A percentile compares a stretch with the other conserved stretches of the same genome.
These are phyloP conservation scores for Aplocera efformata DNA, from an alignment of 2,888 invertebrate species.

Conservation along the genomic window DNA sequence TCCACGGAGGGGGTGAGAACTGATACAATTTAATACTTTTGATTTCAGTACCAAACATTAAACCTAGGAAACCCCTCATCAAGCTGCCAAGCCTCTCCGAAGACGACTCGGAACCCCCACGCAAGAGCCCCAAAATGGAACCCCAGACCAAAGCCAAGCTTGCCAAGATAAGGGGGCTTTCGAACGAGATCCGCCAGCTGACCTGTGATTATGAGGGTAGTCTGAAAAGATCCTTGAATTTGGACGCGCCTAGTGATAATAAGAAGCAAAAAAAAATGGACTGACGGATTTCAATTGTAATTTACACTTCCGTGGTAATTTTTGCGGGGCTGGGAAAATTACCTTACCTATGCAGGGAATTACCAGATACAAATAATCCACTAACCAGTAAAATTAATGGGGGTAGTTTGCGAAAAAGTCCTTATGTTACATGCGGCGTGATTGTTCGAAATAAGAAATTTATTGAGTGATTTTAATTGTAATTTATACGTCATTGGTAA, in stretches of 20 bases:
- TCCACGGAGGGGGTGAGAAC: no score
- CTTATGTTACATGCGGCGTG: background rate
- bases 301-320: no score
- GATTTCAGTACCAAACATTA: slow-evolving; percentile 70
- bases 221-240: background rate
- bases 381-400: no score
- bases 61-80: slow-evolving; percentile 61
- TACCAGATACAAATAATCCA: no score
- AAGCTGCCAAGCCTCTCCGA: slow-evolving; percentile 62
- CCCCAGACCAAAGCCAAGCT: slow-evolving; percentile 32
- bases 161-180: slow-evolving; percentile 54
- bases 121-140: slow-evolving; percentile 36
- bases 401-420: background rate
- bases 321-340: no score
- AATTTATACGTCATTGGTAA: no score
- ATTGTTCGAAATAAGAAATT: background rate
- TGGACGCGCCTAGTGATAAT: background rate
- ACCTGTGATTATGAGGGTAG: slow-evolving; percentile 24
- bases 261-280: slow-evolving; percentile 6
- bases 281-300: background rate
- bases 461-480: background rate
- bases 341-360: no score
- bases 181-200: slow-evolving; percentile 53
- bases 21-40: no score
- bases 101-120: slow-evolving; percentile 40